Conservation (phyloP, 2,113 vertebrate genomes). For the Eudorcas thomsonii region DNA sequence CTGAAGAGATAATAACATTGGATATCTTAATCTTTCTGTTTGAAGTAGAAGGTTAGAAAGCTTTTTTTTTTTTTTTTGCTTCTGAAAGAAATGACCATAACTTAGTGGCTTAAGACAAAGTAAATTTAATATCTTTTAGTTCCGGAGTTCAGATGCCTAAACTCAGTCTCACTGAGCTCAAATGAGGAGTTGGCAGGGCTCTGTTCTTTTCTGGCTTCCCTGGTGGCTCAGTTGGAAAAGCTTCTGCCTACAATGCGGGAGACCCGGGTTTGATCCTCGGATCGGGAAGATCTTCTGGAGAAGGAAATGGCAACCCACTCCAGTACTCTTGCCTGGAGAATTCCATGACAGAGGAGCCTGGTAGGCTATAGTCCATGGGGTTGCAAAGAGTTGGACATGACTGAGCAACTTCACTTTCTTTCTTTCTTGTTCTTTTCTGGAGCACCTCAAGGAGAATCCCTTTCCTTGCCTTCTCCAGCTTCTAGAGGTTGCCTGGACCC, state of each 20-base stretch:
- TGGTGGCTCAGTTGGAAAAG: neutral
- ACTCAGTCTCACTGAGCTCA: neutral
- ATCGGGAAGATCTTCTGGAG: neutral
- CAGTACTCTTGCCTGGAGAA: neutral
- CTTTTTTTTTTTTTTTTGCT: neutral
- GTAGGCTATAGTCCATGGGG: neutral
- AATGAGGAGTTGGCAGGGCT: neutral
- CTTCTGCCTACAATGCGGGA: neutral
- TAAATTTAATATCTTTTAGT: neutral
- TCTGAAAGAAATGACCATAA: neutral
- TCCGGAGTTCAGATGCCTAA: neutral
- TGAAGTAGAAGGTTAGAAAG: neutral
- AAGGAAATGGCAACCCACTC: neutral
- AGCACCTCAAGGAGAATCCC: neutral
- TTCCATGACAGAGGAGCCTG: neutral
- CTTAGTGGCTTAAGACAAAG: neutral
- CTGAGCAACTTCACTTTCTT: neutral
- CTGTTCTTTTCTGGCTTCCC: neutral
- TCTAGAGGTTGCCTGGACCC: no score
- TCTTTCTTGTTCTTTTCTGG: neutral
- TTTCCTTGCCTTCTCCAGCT: neutral
- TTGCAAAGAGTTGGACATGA: neutral
- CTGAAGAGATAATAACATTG: accelerated
- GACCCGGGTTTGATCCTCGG: neutral
- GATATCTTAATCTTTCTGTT: neutral